phyloP scores from a whole-genome alignment of 2,113 vertebrate genomes.

The Gymnocephalus cernua region DNA sequence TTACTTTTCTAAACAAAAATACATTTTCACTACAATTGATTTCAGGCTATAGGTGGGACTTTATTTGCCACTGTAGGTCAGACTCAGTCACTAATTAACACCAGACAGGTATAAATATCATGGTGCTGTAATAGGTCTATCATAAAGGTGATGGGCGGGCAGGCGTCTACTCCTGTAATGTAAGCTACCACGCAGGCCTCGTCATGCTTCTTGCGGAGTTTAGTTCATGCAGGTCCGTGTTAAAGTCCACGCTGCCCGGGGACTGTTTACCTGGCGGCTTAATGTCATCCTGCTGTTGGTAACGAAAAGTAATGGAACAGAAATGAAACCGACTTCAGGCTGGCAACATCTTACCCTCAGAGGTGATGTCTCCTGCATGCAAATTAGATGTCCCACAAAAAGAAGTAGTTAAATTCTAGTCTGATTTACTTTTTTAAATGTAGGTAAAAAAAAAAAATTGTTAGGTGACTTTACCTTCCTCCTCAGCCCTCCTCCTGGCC shows the following conservation, averaged over 20 bases:
- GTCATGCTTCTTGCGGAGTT: neutral
- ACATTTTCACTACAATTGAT: neutral
- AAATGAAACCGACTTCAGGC: neutral
- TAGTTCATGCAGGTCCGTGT: neutral
- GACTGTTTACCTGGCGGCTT: slow-evolving; percentile 18
- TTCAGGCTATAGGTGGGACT: neutral
- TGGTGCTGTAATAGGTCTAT: neutral
- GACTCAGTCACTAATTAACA: neutral
- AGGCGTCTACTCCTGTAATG: neutral
- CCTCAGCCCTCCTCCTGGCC: slow-evolving; percentile 28
- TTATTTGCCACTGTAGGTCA: neutral
- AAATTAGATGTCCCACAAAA: neutral
- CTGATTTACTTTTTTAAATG: neutral
- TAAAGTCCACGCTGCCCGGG: neutral
- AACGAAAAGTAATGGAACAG: neutral
- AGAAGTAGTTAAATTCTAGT: neutral
- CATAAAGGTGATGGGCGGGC: slow-evolving; percentile 12
- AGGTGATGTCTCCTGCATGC: neutral
- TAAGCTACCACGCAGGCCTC: slow-evolving; percentile 24
- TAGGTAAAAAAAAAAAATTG: neutral
- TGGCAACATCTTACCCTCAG: neutral
- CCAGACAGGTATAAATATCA: neutral
- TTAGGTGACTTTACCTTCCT: slow-evolving; percentile 59
- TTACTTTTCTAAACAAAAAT: neutral
- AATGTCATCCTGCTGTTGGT: slow-evolving; percentile 2